Evolutionary conservation across 2,888 invertebrate genomes (phyloP), one percentile per base, ranked within the genome.

Genomic region (Hyppa rectilinea): DNA sequence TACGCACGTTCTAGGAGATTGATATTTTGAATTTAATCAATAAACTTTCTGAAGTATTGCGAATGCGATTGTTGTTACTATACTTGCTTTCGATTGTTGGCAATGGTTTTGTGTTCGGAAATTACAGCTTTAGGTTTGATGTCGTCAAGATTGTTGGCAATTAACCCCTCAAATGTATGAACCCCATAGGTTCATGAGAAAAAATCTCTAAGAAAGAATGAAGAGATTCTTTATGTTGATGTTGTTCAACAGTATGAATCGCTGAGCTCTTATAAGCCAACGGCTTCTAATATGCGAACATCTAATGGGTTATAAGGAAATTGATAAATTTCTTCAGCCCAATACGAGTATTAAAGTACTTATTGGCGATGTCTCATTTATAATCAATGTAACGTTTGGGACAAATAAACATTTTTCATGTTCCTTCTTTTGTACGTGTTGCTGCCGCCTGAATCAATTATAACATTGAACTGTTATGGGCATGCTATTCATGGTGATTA

Each of bases 1-100:
- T 80, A 66, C 76, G 53, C 75, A 14, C 26, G 52, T 47, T 74
- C 38, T 65, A 56, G 34, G 26, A 36, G 65, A 74, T 31, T 63
- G 43, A 74, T 75, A 63, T 50, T 56, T 63, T 17, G 20, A 50
- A 45, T 80, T 50, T 7, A 10, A 79, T 40, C 10, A 26, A 59
- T 34, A 36, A 38, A 38, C 5, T 63, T 61, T 74, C 47, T 38
- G 40, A 34, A 40, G n/a, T 2, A 14, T 58, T 7, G 6, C 6
- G 29, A 14, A 52, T 7, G 6, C 6, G 29, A 20, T 14, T 20
- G 10, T 31, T 71, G 3, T 23, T 23, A 20, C 2, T 34, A 9
- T 53, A 34, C 23, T 12, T 43, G 20, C n/a, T 71, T 45, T 50
- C 3, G 9, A 36, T 20, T 43, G 12, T 43, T n/a, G 36, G 34